Conservation (phyloP, 2,113 vertebrate genomes). For the Boleophthalmus pectinirostris region DNA sequence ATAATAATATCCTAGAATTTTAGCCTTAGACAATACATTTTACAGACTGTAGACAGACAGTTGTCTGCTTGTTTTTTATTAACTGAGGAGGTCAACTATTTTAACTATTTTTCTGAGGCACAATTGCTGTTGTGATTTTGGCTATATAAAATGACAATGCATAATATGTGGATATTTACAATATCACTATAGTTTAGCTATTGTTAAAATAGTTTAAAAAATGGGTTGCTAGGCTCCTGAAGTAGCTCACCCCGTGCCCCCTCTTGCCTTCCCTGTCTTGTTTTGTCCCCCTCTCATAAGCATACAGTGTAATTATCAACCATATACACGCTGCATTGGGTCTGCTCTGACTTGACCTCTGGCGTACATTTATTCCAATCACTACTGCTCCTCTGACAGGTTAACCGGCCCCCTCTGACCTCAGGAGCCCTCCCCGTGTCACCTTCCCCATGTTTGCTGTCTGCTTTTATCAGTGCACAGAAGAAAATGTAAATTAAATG, state of each 20-base stretch:
- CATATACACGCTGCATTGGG: conserved; percentile 54
- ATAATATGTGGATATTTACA: too few relatives aligned
- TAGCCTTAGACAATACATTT: too few relatives aligned
- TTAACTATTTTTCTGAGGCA: background rate
- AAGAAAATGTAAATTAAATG: conserved; percentile 83
- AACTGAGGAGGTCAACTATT: background rate
- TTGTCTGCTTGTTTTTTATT: too few relatives aligned
- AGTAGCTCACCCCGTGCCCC: background rate
- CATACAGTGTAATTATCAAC: conserved; percentile 7
- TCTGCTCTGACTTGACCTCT: conserved; percentile 77
- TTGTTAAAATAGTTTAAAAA: too few relatives aligned
- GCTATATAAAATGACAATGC: too few relatives aligned
- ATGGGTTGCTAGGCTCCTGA: conserved; percentile 18
- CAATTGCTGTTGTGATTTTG: background rate
- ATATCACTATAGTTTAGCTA: background rate
- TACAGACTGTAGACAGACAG: too few relatives aligned
- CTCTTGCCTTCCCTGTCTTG: background rate
- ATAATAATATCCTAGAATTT: too few relatives aligned
- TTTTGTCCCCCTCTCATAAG: conserved; percentile 5
- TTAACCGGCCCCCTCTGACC: conserved; percentile 79
- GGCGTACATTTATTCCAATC: conserved; percentile 85
- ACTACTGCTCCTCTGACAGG: conserved; percentile 82
- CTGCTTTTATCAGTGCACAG: conserved; percentile 77
- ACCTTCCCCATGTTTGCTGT: conserved; percentile 82
- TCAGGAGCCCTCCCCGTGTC: conserved; percentile 73